Evolutionary conservation across 2,797 vertebrate genomes (phyloP), one percentile per base, ranked within the genome.

Genomic region (Helarctos malayanus): DNA sequence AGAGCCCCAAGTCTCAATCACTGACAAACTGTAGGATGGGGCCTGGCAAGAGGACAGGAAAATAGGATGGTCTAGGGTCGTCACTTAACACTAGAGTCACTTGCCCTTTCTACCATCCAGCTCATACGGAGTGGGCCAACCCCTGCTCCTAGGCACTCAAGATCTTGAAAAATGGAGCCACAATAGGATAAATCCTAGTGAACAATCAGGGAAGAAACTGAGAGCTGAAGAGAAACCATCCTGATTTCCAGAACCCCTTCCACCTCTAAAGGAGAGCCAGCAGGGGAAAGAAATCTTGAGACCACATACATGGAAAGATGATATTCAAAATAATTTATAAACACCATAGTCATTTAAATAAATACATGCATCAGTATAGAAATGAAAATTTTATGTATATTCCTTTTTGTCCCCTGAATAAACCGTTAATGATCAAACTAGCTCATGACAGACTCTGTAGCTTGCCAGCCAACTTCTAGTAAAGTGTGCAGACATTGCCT

Each of bases 291-390:
- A 86, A 76, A 75, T 18, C 61, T 21, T 25, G 65, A 90, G 76
- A 49, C 21, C 87, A 88, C 38, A 56, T 32, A 29, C 25, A 35
- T 25, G 59, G 10, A 38, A 52, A 65, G 68, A 45, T 68, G 29
- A 14, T 19, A 56, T 93, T 91, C 38, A 83, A 90, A 95, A 61
- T 83, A 83, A 61, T 15, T 63, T 83, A 38, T 19, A n/a, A 69
- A 27, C 18, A 7, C 8, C 56, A 49, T 21, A 52, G 29, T 87
- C 16, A 71, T 71, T 69, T 69, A 80, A 35, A 63, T 86, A 35
- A 47, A 63, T 54, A 18, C 18, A 15, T 68, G n/a, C 16, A 18
- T 35, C 16, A 35, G 63, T 35, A 35, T 35, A 68, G 63, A 68
- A 68, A 68, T 68, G 63, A 68, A 19, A 35, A 35, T 19, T 35